Base-by-base conservation (phyloP, 35 echinoderm and acorn worm genomes). In the Eucidaris tribuloides region DNA sequence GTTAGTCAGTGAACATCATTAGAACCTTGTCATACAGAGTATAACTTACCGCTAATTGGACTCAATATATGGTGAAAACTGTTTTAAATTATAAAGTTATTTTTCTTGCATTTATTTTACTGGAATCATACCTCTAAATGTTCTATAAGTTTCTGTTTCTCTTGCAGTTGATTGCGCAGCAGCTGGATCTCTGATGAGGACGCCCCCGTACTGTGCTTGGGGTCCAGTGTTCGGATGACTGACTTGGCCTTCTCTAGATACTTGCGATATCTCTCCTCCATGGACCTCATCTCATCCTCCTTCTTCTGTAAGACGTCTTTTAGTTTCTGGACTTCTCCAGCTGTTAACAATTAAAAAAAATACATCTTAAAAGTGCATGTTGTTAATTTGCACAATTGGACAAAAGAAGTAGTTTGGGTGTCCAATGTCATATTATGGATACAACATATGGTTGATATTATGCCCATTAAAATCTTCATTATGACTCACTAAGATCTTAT, bases 211-310 rank as follows among this genome's bases (percentile, higher is more conserved):
- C 88, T 98, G 55, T 98, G 95, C 57, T 98, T 98, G 31, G 95
- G 95, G 58, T 98, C 95, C 63, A 98, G 79, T 59, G 95, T 98
- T 45, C 95, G 74, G 42, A 98, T 98, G 35, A 98, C 95, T 3
- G 85, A 80, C 74, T 98, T 98, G 37, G 95, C 95, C 70, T 98
- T 98, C 84, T 98, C 95, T 40, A 98, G 79, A 77, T 98, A 98
- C 66, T 98, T 98, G 42, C 86, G 87, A 80, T 98, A 98, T 49
- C 95, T 87, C 19, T 98, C 95, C 76, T 98, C 95, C 95, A 98
- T 98, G 15, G 86, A 52, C 49, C 83, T 82, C 95, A 98, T 98
- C 55, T 98, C 90, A 27, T 97, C 90, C 2, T 98, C 95, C 71
- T 98, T 98, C 79, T 98, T 98, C 11, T 83, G 66, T 17, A 98